Evolutionary conservation across 2,888 invertebrate species (phyloP).

Genomic region (Drosophila histrio): DNA sequence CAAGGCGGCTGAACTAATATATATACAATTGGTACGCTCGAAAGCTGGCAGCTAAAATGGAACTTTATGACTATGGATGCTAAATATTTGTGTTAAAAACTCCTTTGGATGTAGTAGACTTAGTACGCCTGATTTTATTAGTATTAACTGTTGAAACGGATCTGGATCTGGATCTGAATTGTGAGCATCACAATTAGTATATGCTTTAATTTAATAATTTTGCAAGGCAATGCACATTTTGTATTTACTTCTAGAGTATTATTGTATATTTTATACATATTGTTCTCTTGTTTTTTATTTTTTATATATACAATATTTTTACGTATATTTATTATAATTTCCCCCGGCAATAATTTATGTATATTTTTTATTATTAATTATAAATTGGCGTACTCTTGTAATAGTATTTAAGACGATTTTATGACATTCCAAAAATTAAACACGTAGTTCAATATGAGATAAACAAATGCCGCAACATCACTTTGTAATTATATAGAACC

Average conservation of each 20-base stretch:
- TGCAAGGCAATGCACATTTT: conserved; percentile 57
- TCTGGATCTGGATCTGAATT: conserved; percentile 19
- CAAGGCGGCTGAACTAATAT: conserved; percentile 55
- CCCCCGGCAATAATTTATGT: conserved; percentile 39
- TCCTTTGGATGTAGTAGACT: conserved; percentile 66
- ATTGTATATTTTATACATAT: conserved; percentile 56
- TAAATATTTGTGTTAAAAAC: conserved; percentile 74
- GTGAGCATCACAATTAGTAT: conserved; percentile 45
- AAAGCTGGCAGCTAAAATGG: conserved; percentile 36
- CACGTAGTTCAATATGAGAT: conserved; percentile 54
- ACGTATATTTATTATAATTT: conserved; percentile 43
- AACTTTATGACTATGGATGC: conserved; percentile 75
- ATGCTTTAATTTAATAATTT: conserved; percentile 34
- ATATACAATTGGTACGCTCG: background rate
- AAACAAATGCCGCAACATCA: conserved; percentile 22
- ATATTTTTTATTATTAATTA: conserved; percentile 45
- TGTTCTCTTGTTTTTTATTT: conserved; percentile 26
- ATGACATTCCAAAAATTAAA: conserved; percentile 75
- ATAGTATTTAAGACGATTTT: conserved; percentile 65
- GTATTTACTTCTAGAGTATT: conserved; percentile 40
- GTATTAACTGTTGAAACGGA: conserved; percentile 55
- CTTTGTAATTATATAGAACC: conserved; percentile 33
- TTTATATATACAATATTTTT: conserved; percentile 26
- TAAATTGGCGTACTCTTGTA: conserved; percentile 44
- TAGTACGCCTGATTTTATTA: conserved; percentile 58